Evolutionary conservation across 2,888 invertebrate genomes (phyloP).

Genomic region (Exocentrus adspersus): DNA sequence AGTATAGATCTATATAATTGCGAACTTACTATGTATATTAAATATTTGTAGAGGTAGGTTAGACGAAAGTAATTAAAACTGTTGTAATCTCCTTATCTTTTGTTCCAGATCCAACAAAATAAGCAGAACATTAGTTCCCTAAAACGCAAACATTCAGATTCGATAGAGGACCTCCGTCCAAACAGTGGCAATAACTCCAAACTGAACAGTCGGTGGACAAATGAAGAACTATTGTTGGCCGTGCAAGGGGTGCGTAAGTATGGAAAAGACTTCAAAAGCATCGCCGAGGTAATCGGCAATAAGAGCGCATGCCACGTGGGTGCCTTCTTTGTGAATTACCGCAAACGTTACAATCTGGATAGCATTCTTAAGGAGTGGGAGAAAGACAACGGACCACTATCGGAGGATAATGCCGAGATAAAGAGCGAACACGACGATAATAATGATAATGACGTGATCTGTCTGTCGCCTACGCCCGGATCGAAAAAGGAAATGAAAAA

Average conservation of each 20-base stretch:
- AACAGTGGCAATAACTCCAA: slow-evolving; percentile 63
- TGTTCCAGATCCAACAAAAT: slow-evolving; percentile 89
- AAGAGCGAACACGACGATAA: slow-evolving; percentile 53
- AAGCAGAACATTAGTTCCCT: slow-evolving; percentile 90
- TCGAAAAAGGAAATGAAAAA: slow-evolving; percentile 56
- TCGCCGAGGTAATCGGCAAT: slow-evolving; percentile 93
- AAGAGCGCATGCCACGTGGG: slow-evolving; percentile 94
- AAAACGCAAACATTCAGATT: slow-evolving; percentile 76
- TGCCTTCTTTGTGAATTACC: slow-evolving; percentile 91
- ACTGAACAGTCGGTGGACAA: slow-evolving; percentile 87
- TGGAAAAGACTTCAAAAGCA: slow-evolving; percentile 90
- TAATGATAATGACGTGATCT: slow-evolving; percentile 60
- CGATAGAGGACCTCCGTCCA: slow-evolving; percentile 62
- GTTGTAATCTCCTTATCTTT: slow-evolving; percentile 23
- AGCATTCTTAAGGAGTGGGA: slow-evolving; percentile 77
- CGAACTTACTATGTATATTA: too few relatives aligned
- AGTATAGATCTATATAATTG: too few relatives aligned
- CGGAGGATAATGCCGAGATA: slow-evolving; percentile 50
- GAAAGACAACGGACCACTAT: slow-evolving; percentile 73
- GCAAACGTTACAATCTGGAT: slow-evolving; percentile 66
- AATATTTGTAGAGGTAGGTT: too few relatives aligned
- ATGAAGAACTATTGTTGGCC: slow-evolving; percentile 90
- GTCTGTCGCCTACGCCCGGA: slow-evolving; percentile 64
- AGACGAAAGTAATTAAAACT: too few relatives aligned
- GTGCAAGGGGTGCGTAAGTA: slow-evolving; percentile 86